These are phyloP conservation scores for Rhabdornis inornatus DNA, from an alignment of 2,113 vertebrate species.

Conservation along the genomic window DNA sequence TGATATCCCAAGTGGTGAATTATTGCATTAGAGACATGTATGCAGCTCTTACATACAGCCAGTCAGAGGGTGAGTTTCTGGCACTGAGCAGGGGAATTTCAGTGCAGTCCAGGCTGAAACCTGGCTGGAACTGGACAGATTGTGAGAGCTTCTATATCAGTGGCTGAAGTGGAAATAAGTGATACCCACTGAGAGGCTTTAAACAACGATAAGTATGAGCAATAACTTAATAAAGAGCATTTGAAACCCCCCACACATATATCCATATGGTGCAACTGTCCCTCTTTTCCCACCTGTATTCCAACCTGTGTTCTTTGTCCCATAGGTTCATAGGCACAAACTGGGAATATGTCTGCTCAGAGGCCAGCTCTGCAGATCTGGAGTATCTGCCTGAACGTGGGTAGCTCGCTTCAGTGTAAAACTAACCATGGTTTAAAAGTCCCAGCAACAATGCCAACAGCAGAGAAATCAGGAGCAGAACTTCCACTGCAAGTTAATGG, in stretches of 20 bases:
- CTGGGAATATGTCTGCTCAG: not conserved
- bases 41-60: not conserved
- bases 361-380: not conserved
- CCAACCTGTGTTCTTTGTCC: not conserved
- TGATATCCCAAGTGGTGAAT: not conserved
- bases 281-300: not conserved
- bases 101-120: not conserved
- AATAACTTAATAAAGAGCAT: not conserved
- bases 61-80: not conserved
- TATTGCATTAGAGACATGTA: not conserved
- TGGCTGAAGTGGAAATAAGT: not conserved
- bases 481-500: not conserved
- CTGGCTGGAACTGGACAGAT: not conserved
- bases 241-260: rapidly evolving
- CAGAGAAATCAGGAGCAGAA: not conserved
- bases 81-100: not conserved
- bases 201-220: not conserved
- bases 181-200: not conserved
- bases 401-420: not conserved
- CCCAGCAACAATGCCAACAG: not conserved
- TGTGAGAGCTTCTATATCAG: not conserved
- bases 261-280: rapidly evolving
- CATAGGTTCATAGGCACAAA: not conserved
- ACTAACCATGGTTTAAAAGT: not conserved
- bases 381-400: not conserved